Evolutionary conservation across 2,888 invertebrate species (phyloP), one percentile per base, ranked within the genome.

Genomic region (Subacronicta megacephala): DNA sequence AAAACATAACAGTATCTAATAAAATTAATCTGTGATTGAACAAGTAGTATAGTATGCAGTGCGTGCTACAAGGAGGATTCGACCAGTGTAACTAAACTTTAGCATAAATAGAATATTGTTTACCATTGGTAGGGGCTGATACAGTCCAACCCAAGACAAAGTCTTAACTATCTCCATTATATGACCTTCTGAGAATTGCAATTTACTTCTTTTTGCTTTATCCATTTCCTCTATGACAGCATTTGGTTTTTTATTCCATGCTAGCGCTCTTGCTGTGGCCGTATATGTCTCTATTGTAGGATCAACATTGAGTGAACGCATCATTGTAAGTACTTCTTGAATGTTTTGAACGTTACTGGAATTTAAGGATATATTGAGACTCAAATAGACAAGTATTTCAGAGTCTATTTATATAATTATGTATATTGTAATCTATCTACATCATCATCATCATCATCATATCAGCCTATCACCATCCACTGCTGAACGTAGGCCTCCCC

Each of bases 301-400:
- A 0, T 87, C 71, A 1, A 96, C 76, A 50, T 95, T 94, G 0
- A 95, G 90, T 0, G 95, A 93, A 43, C 86, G 90, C 96, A 96
- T 96, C 82, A 95, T 95, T 33, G 89, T 88, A 5, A 95, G 72
- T 0, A 95, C 93, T 55, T 93, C 86, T 70, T 95, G 83, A 2
- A 93, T 95, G 23, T 92, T 93, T 1, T 88, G 68, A 0, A 85
- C 51, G 13, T 90, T 90, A 3, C 93, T 93, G 75, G 12, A 80
- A 68, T 53, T 17, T 42, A 46, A 40, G 43, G 3, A 41, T 17
- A 1, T n/a, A n/a, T n/a, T n/a, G n/a, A n/a, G n/a, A n/a, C n/a
- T n/a, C n/a, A n/a, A n/a, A n/a, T n/a, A n/a, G n/a, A n/a, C n/a
- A n/a, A n/a, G n/a, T n/a, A n/a, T n/a, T n/a, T n/a, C n/a, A n/a